Base-by-base conservation (phyloP, 1,140 invertebrate genomes). In the Rhynchophorus ferrugineus region DNA sequence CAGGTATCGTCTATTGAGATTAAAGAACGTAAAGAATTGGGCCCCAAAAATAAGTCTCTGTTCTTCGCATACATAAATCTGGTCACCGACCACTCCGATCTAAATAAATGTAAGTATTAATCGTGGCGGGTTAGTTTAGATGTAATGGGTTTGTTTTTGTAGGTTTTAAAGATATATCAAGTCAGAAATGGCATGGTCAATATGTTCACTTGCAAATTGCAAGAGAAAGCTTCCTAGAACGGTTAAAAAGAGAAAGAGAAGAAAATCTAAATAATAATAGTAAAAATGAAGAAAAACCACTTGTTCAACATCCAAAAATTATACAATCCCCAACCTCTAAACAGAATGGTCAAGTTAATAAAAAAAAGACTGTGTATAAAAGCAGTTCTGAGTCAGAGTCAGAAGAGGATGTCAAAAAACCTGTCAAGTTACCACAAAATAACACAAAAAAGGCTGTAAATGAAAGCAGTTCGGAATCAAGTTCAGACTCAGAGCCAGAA, bases 191-290 rank as follows among this genome's bases (percentile, higher is more conserved):
- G 60, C 41, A 62, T 56, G 59, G 53, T 14, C 8, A 62, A 60
- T 59, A 47, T 34, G 49, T 71, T 1, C 57, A 65, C 33, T 35
- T 71, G 29, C 46, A 63, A 56, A 38, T 64, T 42, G 69, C 69
- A 9, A 69, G 64, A 43, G 69, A 72, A 59, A 70, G 61, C 57
- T 71, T 69, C 52, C 37, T 70, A 22, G 66, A 69, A 14, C 46
- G 65, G 45, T 54, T 72, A 44, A 69, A 71, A 54, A 56, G 61
- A 33, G 69, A 71, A 61, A 49, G 68, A 41, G 57, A 64, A 56
- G 38, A 43, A 50, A 47, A 46, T 19, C 13, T 8, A 18, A 55
- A 18, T 14, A 39, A 44, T 17, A 11, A 42, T 5, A 16, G 2
- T 36, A 22, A n/a, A 29, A 24, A 34, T 42, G 16, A 11, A 1